A percentile compares a stretch with the other conserved stretches of the same genome.
These are phyloP conservation scores for Mystacornis crossleyi DNA, from an alignment of 2,113 vertebrate genomes.

Conservation along the genomic window DNA sequence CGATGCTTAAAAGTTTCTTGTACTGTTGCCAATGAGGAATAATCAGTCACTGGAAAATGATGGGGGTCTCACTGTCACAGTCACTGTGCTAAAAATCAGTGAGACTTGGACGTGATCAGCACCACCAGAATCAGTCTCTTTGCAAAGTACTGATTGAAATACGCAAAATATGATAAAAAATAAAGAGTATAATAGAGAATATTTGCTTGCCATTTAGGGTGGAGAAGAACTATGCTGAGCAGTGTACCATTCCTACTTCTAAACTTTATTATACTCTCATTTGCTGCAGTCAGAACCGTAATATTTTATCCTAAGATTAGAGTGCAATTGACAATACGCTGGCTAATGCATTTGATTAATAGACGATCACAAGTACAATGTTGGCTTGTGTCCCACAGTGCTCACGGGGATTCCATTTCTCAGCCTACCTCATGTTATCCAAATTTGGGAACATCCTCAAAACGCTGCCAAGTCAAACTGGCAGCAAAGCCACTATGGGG, in stretches of 20 bases:
- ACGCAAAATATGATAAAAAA: not conserved
- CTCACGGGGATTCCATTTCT: not conserved
- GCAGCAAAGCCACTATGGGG: not conserved
- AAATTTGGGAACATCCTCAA: not conserved
- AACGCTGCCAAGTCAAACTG: not conserved
- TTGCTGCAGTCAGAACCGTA: not conserved
- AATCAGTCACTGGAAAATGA: not conserved
- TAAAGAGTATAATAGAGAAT: not conserved
- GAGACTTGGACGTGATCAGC: fast-evolving
- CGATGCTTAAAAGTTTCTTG: not conserved
- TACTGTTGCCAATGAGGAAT: not conserved
- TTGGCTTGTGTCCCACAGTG: not conserved
- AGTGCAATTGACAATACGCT: fast-evolving
- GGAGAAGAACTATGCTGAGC: not conserved
- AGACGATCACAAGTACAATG: not conserved
- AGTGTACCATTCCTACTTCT: not conserved
- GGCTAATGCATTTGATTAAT: not conserved
- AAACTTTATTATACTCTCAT: not conserved
- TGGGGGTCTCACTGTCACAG: not conserved
- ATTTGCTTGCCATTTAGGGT: not conserved
- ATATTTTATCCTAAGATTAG: not conserved
- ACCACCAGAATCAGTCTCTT: not conserved
- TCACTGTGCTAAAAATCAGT: not conserved
- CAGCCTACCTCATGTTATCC: not conserved
- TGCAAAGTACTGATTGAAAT: not conserved